A percentile compares a stretch with the other conserved stretches of the same genome.
Conservation (phyloP, 2,888 invertebrate genomes). For the Lymantria dispar region DNA sequence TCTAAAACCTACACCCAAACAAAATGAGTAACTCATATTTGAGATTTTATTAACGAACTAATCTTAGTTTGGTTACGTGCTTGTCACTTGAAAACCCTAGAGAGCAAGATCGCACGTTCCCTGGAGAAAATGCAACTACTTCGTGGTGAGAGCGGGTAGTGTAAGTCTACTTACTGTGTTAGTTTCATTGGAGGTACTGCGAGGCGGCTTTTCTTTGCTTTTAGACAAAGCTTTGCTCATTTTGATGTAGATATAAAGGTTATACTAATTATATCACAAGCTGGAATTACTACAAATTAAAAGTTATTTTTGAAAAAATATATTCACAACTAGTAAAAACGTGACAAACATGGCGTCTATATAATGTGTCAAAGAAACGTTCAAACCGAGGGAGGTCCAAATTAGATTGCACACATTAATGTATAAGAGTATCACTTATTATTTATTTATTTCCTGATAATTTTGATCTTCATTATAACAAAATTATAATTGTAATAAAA, state of each 20-base stretch:
- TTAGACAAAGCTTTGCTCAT: constrained; percentile 58
- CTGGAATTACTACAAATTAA: constrained; percentile 27
- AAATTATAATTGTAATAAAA: not conserved
- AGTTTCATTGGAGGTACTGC: constrained; percentile 46
- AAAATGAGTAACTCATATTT: too few relatives aligned
- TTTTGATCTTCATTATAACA: constrained; percentile 1
- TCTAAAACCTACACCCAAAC: too few relatives aligned
- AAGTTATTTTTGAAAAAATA: constrained; percentile 42
- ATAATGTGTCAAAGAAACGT: constrained; percentile 50
- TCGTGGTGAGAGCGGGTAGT: constrained; percentile 59
- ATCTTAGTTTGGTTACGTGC: too few relatives aligned
- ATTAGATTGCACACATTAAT: not conserved
- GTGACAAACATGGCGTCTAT: constrained; percentile 78
- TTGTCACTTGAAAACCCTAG: too few relatives aligned
- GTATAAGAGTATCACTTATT: not conserved
- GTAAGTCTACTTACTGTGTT: constrained; percentile 61
- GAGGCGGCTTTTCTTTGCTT: constrained; percentile 54
- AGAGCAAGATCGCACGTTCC: constrained; percentile 41
- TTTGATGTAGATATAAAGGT: constrained; percentile 26
- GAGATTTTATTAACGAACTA: too few relatives aligned
- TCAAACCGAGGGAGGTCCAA: constrained; percentile 30
- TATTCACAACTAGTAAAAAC: constrained; percentile 70
- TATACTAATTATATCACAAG: constrained; percentile 21
- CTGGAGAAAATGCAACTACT: constrained; percentile 35
- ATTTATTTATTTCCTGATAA: not conserved